Evolutionary conservation across 1,140 invertebrate species (phyloP).

Genomic region (Doryteuthis pealeii): DNA sequence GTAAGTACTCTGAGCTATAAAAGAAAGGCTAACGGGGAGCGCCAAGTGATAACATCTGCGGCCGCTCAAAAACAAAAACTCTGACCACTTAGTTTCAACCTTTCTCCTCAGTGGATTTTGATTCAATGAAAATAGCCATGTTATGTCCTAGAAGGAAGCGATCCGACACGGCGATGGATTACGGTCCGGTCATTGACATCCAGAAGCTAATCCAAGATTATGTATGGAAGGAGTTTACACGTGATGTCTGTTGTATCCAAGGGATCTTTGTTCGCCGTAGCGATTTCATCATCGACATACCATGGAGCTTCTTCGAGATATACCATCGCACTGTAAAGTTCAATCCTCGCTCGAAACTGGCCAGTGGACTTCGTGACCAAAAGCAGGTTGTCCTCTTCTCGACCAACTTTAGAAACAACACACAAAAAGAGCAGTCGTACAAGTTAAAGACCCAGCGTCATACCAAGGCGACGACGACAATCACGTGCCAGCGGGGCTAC

Average conservation of each 20-base stretch:
- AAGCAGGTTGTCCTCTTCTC: conserved; percentile 42
- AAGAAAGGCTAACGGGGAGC: too few species aligned
- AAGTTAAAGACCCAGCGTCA: conserved; percentile 43
- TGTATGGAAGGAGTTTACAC: conserved; percentile 40
- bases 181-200: conserved; percentile 38
- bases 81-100: not conserved
- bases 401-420: conserved; percentile 39
- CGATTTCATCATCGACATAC: conserved; percentile 38
- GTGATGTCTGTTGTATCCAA: conserved; percentile 36
- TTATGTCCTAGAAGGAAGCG: conserved; percentile 34
- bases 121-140: conserved; percentile 28
- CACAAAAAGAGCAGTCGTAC: conserved; percentile 40
- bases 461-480: conserved; percentile 39
- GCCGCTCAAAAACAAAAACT: not conserved
- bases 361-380: conserved; percentile 30
- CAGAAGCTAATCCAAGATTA: conserved; percentile 39
- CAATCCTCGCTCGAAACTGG: conserved; percentile 21
- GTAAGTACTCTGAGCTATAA: not conserved
- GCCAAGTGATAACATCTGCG: not conserved
- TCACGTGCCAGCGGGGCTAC: conserved; percentile 38
- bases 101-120: not conserved
- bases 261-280: conserved; percentile 29
- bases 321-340: conserved; percentile 38
- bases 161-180: conserved; percentile 20
- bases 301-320: conserved; percentile 46